Percentiles rank a stretch among this genome's conserved stretches.
These are phyloP conservation scores for Callionymus lyra DNA, from an alignment of 2,113 vertebrate genomes.

Conservation along the genomic window DNA sequence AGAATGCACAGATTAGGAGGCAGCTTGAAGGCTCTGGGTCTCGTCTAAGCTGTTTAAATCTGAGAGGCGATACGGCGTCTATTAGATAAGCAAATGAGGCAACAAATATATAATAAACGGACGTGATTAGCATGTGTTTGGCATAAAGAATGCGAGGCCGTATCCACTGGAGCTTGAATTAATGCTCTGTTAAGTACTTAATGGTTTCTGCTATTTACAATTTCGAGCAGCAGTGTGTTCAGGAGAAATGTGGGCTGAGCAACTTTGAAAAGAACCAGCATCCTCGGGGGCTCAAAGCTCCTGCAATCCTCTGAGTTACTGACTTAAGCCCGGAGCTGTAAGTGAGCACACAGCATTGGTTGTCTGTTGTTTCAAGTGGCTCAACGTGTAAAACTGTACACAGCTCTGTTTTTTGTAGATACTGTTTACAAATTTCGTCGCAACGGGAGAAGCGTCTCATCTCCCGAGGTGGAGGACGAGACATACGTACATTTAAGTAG, in stretches of 20 bases:
- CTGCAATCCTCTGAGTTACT: slow-evolving; percentile 26
- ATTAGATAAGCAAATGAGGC: slow-evolving; percentile 54
- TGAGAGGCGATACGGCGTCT: slow-evolving; percentile 40
- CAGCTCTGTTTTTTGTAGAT: slow-evolving; percentile 53
- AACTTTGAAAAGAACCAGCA: slow-evolving; percentile 21
- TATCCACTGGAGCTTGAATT: slow-evolving; percentile 17
- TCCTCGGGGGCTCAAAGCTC: slow-evolving; percentile 36
- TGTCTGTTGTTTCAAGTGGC: slow-evolving; percentile 29
- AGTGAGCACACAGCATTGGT: slow-evolving; percentile 28
- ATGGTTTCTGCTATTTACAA: slow-evolving; percentile 18
- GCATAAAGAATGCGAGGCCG: slow-evolving; percentile 3
- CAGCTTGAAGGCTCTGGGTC: slow-evolving; percentile 21
- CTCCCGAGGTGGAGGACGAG: slow-evolving; percentile 40
- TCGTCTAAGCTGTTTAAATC: slow-evolving; percentile 43
- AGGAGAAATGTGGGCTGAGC: slow-evolving; percentile 22
- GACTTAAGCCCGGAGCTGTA: slow-evolving; percentile 30
- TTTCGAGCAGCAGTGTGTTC: slow-evolving; percentile 11
- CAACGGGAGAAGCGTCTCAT: slow-evolving; percentile 30
- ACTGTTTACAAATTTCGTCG: slow-evolving; percentile 31
- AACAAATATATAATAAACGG: slow-evolving; percentile 41
- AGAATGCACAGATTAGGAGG: slow-evolving; percentile 44
- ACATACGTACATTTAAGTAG: slow-evolving; percentile 37
- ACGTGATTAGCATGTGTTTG: slow-evolving; percentile 22
- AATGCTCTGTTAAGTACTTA: slow-evolving; percentile 14
- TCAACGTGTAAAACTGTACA: slow-evolving; percentile 29